These are phyloP conservation scores for Dichetophora obliterata DNA, from an alignment of 2,888 invertebrate genomes.

Conservation along the genomic window DNA sequence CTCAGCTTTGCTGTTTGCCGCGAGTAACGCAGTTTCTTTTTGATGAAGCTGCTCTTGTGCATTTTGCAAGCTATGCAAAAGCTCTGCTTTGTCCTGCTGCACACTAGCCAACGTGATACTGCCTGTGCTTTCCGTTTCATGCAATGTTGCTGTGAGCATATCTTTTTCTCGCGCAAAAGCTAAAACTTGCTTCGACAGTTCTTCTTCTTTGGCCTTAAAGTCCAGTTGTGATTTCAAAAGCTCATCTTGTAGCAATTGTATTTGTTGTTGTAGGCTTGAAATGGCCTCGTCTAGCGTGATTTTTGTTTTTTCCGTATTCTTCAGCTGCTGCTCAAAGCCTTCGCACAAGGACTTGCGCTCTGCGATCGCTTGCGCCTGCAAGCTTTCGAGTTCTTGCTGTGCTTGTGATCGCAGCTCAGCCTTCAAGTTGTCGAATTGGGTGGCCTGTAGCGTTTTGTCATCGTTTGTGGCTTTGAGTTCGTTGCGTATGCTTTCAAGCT, in stretches of 20 bases:
- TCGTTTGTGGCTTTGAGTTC: slow-evolving; percentile 40
- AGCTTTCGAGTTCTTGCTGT: slow-evolving; percentile 37
- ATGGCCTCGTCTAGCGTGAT: slow-evolving; percentile 50
- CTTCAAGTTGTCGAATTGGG: slow-evolving; percentile 46
- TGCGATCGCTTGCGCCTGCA: slow-evolving; percentile 43
- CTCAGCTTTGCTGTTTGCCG: slow-evolving; percentile 45
- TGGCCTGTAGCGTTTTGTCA: slow-evolving; percentile 41
- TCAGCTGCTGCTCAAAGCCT: slow-evolving; percentile 50
- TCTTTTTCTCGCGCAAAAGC: slow-evolving; percentile 42
- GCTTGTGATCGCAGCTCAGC: slow-evolving; percentile 38
- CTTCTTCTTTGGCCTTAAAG: slow-evolving; percentile 50
- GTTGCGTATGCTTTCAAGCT: slow-evolving; percentile 44
- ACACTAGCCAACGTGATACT: slow-evolving; percentile 37
- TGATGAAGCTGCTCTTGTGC: slow-evolving; percentile 46
- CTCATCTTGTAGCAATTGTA: slow-evolving; percentile 52
- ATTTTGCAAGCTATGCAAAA: slow-evolving; percentile 46
- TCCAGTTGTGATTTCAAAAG: slow-evolving; percentile 52
- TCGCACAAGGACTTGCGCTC: slow-evolving; percentile 49
- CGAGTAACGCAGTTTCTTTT: slow-evolving; percentile 43
- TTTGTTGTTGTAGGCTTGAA: slow-evolving; percentile 49
- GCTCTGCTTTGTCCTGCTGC: slow-evolving; percentile 46
- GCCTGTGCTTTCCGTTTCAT: slow-evolving; percentile 47
- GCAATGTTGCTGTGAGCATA: slow-evolving; percentile 42
- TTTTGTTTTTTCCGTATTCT: slow-evolving; percentile 48
- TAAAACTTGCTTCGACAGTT: slow-evolving; percentile 50